Conservation (phyloP, 2,888 invertebrate genomes). For the Arctia plantaginis region DNA sequence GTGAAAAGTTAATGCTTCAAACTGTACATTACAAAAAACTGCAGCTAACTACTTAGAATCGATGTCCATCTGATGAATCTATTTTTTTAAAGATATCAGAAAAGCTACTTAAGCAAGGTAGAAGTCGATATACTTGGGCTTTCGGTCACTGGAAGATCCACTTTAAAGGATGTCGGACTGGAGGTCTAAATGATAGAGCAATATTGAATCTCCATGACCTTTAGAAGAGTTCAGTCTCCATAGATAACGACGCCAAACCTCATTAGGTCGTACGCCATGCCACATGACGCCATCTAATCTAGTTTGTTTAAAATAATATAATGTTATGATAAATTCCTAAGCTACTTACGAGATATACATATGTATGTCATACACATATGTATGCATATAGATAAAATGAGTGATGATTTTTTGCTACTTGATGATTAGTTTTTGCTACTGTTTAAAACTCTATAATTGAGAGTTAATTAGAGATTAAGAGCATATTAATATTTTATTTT, state of each 20-base stretch:
- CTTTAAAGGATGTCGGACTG: constrained; percentile 92
- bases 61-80: background rate
- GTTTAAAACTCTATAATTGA: no score
- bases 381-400: no score
- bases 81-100: constrained; percentile 89
- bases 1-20: no score
- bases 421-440: no score
- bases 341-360: no score
- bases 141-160: constrained; percentile 95
- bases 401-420: no score
- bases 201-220: constrained; percentile 96
- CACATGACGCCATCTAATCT: constrained; percentile 94
- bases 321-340: no score
- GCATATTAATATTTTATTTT: no score
- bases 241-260: constrained; percentile 81
- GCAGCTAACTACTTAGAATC: background rate
- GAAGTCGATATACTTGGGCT: constrained; percentile 96
- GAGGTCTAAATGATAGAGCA: constrained; percentile 89
- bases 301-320: constrained; percentile 71
- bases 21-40: no score
- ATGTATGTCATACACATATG: no score
- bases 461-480: no score
- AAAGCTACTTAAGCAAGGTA: constrained; percentile 90
- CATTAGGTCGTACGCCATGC: constrained; percentile 86
- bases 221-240: constrained; percentile 93